Percentiles rank a stretch among this genome's conserved stretches.
Evolutionary conservation across 92 coral and sea anemone genomes (phyloP).

Genomic region (Virgularia gustaviana): DNA sequence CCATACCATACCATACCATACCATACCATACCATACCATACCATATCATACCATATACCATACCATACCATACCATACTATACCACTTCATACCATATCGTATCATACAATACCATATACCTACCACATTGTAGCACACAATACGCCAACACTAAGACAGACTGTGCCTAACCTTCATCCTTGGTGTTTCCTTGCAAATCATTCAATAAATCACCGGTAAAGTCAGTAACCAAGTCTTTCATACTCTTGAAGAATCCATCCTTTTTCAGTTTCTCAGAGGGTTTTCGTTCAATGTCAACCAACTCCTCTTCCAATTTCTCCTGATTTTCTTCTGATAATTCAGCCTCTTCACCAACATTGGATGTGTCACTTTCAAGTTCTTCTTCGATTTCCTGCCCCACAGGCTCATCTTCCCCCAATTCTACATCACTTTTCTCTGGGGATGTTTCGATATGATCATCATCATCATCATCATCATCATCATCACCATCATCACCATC

Average conservation of each 20-base stretch:
- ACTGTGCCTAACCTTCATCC: too few relatives aligned
- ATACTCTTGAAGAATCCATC: constrained; percentile 14
- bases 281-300: too few relatives aligned
- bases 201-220: constrained; percentile 9
- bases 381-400: too few relatives aligned
- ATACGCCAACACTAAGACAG: too few relatives aligned
- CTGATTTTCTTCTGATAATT: too few relatives aligned
- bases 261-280: background rate
- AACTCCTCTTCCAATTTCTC: too few relatives aligned
- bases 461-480: background rate
- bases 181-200: constrained; percentile 5
- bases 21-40: background rate
- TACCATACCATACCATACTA: background rate
- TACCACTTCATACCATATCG: background rate
- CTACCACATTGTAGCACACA: too few relatives aligned
- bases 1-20: background rate
- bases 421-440: too few relatives aligned
- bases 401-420: too few relatives aligned
- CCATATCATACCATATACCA: background rate
- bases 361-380: too few relatives aligned
- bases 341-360: too few relatives aligned
- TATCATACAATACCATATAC: background rate
- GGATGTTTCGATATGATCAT: background rate
- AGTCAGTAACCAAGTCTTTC: constrained; percentile 1
- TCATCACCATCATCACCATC: background rate